Conservation (phyloP, 2,888 invertebrate species). For the Arrhopalites spinosus region DNA sequence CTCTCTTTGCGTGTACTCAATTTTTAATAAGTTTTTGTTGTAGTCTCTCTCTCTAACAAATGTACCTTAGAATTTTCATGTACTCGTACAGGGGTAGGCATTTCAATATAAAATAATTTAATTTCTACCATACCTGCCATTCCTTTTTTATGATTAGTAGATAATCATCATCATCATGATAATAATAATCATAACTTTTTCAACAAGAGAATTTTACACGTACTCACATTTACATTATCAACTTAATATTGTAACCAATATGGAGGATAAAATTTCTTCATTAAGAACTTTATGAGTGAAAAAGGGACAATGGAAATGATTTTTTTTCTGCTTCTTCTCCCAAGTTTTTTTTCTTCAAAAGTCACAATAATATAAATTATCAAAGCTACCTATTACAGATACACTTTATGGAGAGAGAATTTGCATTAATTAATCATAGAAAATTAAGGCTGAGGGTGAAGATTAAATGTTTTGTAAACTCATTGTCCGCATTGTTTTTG, state of each 20-base stretch:
- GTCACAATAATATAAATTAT: neutral
- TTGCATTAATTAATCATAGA: constrained; percentile 37
- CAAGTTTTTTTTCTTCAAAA: too few species aligned
- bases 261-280: neutral
- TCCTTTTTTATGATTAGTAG: constrained; percentile 16
- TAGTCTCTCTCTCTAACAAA: neutral
- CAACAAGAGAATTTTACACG: neutral
- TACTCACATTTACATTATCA: too few species aligned
- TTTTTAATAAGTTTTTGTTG: too few species aligned
- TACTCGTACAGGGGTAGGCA: too few species aligned
- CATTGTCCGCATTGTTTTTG: constrained; percentile 25
- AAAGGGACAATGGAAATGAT: neutral
- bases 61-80: too few species aligned
- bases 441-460: constrained; percentile 33
- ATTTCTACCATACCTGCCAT: neutral
- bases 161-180: constrained; percentile 10
- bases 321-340: neutral
- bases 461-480: constrained; percentile 33
- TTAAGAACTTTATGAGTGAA: neutral
- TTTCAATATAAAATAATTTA: constrained; percentile 8
- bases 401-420: constrained; percentile 23
- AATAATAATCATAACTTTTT: neutral
- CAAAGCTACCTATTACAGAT: neutral
- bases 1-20: neutral
- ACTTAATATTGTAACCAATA: too few species aligned